Evolutionary conservation across 2,888 invertebrate genomes (phyloP).

Genomic region (Chrysotoxum bicinctum): DNA sequence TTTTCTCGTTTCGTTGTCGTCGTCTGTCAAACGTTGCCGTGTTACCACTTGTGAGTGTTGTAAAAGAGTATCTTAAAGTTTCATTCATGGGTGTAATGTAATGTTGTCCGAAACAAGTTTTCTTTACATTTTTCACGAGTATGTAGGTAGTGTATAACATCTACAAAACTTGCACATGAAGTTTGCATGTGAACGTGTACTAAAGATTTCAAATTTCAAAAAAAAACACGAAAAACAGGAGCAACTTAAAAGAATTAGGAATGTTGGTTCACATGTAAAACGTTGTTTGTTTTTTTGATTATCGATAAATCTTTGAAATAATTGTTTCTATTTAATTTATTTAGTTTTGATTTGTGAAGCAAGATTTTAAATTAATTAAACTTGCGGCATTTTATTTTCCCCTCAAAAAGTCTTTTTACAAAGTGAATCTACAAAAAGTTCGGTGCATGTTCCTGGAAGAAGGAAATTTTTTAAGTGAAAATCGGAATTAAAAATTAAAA

Average conservation of each 20-base stretch:
- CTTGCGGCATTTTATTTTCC: not conserved
- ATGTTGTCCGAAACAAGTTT: slow-evolving; percentile 62
- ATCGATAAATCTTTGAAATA: slow-evolving; percentile 30
- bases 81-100: slow-evolving; percentile 68
- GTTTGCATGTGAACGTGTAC: slow-evolving; percentile 36
- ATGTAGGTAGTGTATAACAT: not conserved
- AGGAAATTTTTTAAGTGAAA: slow-evolving; percentile 11
- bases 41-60: slow-evolving; percentile 23
- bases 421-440: slow-evolving; percentile 12
- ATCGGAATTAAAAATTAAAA: not conserved
- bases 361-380: not conserved
- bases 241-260: slow-evolving; percentile 45
- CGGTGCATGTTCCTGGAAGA: not conserved
- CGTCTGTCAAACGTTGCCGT: slow-evolving; percentile 23
- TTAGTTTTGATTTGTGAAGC: not conserved
- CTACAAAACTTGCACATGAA: slow-evolving; percentile 26
- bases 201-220: slow-evolving; percentile 9
- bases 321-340: not conserved
- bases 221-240: slow-evolving; percentile 59
- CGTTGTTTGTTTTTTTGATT: slow-evolving; percentile 12
- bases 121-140: slow-evolving; percentile 57
- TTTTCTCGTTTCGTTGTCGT: slow-evolving; percentile 52
- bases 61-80: slow-evolving; percentile 47
- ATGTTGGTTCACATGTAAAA: slow-evolving; percentile 21
- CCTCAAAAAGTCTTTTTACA: not conserved